Percentiles rank a stretch among this genome's conserved stretches.
Conservation (phyloP, 1,140 invertebrate genomes). For the Dendrolimus punctatus region DNA sequence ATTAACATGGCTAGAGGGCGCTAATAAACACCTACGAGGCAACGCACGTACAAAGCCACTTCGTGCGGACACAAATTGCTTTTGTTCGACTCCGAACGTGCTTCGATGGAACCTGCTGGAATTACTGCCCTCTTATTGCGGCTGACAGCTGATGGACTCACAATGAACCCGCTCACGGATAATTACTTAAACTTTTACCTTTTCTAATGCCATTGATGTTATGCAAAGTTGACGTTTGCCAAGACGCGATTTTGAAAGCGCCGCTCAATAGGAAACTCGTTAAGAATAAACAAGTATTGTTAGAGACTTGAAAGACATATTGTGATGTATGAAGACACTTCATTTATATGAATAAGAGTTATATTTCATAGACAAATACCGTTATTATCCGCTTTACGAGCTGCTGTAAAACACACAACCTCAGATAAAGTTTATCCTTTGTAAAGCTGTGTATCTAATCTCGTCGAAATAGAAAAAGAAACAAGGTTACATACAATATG, state of each 20-base stretch:
- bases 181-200: conserved; percentile 48
- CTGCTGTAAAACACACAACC: conserved; percentile 26
- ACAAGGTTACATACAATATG: conserved; percentile 23
- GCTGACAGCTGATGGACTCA: conserved; percentile 47
- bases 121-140: conserved; percentile 49
- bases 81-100: conserved; percentile 58
- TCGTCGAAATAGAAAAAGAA: conserved; percentile 32
- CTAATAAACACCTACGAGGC: conserved; percentile 63
- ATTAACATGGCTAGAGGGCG: conserved; percentile 25
- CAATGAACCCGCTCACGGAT: conserved; percentile 46
- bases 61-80: conserved; percentile 65
- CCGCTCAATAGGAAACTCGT: conserved; percentile 2
- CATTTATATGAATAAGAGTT: conserved; percentile 1
- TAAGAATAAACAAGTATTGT: neutral
- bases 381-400: conserved; percentile 17
- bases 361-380: conserved; percentile 10
- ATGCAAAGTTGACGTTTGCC: conserved; percentile 11
- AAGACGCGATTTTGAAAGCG: conserved; percentile 10
- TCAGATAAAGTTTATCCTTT: conserved; percentile 30
- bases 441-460: conserved; percentile 32
- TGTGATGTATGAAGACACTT: conserved; percentile 1
- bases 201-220: conserved; percentile 22
- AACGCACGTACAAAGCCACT: conserved; percentile 56
- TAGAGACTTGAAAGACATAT: conserved; percentile 1
- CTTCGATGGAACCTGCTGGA: conserved; percentile 40